Base-by-base conservation (phyloP, 2,797 vertebrate genomes). In the Fistularia commersonii region DNA sequence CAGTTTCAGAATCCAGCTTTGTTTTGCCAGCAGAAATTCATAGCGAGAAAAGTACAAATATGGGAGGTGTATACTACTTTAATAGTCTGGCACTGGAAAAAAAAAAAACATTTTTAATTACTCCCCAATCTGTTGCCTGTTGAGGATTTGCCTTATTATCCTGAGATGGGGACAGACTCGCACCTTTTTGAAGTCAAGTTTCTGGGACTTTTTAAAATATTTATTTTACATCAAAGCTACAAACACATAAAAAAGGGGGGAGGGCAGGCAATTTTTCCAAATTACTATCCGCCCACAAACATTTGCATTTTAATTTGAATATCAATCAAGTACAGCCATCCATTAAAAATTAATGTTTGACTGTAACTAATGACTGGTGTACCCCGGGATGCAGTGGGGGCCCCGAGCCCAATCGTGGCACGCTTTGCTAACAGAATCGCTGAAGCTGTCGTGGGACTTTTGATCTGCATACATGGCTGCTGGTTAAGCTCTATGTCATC, bases 391-490 rank as follows among this genome's bases (percentile, higher is more conserved):
- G n/a, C 11, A 39, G 33, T 52, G n/a, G 10, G 56, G 57, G 49
- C 39, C 52, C 43, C 1, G 1, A 2, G 49, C 57, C 42, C 35
- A 31, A 23, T 51, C 47, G 5, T 37, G 51, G 51, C 52, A 53
- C 48, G 14, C 53, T 45, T 44, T 40, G 59, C 54, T 73, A 49
- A 57, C 69, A 58, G 54, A 55, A 48, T 57, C 7, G 12, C 39
- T 49, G 14, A 56, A 62, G 45, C 23, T 71, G 60, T 67, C 63
- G 48, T 31, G 44, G 11, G 45, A 51, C 55, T 41, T 61, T 46
- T 65, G 54, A 74, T 68, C 74, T 61, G 45, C 51, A 34, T 45
- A 51, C 64, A 50, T 35, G 64, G 51, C 64, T 64, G 48, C 49
- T 43, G 51, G 56, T 67, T 57, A 54, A 51, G 46, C 59, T 62